Conservation (phyloP, 2,113 vertebrate genomes). For the Vulpes ferrilata region DNA sequence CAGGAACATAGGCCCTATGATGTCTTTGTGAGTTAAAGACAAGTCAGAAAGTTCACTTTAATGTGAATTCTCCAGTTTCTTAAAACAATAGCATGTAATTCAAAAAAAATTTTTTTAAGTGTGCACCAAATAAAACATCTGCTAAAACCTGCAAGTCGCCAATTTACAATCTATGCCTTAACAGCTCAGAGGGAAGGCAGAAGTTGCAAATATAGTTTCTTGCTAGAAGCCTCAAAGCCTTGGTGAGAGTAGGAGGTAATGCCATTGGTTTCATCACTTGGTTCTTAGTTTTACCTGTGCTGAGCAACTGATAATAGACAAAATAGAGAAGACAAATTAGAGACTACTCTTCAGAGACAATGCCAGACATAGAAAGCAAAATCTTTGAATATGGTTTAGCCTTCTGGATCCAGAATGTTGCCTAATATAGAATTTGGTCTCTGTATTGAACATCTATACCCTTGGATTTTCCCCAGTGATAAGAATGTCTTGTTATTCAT, state of each 20-base stretch:
- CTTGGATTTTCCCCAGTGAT: not conserved
- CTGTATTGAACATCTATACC: not conserved
- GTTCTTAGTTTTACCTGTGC: not conserved
- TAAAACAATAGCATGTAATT: not conserved
- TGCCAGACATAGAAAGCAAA: constrained; percentile 14
- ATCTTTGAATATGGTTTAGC: not conserved
- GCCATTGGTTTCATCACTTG: not conserved
- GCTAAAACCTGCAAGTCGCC: not conserved
- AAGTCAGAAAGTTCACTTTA: constrained; percentile 35
- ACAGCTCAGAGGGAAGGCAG: not conserved
- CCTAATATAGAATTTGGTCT: not conserved
- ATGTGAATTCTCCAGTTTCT: not conserved
- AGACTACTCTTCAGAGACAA: not conserved
- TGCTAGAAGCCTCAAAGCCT: not conserved
- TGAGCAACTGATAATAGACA: not conserved
- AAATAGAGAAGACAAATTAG: not conserved
- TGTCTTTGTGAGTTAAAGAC: not conserved
- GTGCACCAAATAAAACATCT: constrained; percentile 39
- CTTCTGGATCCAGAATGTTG: not conserved
- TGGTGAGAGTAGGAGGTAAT: not conserved
- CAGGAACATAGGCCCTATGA: not conserved
- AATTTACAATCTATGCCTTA: constrained; percentile 26
- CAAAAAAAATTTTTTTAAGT: not conserved
- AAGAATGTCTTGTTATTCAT: not conserved
- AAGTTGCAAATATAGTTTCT: not conserved